Conservation (phyloP, 92 coral and sea anemone species). For the Zoanthus sociatus region DNA sequence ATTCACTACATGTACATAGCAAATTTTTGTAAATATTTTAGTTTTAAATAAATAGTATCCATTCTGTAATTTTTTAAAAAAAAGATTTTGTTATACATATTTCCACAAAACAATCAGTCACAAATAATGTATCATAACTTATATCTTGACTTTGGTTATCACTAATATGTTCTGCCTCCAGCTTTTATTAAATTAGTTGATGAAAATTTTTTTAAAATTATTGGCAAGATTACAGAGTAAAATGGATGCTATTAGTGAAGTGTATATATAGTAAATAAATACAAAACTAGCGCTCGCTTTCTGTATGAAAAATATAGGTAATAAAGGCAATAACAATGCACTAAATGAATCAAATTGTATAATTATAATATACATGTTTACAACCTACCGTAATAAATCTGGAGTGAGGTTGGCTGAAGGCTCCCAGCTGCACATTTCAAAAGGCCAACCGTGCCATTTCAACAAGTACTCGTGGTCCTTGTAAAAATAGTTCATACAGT, state of each 20-base stretch:
- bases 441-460: conserved; percentile 58
- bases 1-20: conserved; percentile 11
- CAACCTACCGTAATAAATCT: conserved; percentile 45
- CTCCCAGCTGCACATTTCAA: conserved; percentile 44
- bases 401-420: conserved; percentile 39
- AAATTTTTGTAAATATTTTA: conserved; percentile 6
- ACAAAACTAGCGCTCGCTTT: conserved; percentile 10
- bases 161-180: conserved; percentile 31
- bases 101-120: conserved; percentile 24
- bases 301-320: conserved; percentile 22
- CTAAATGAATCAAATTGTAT: conserved; percentile 9
- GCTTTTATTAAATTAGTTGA: neutral
- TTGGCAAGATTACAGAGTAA: conserved; percentile 28
- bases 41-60: conserved; percentile 16
- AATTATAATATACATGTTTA: neutral
- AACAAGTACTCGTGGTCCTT: conserved; percentile 49
- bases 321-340: conserved; percentile 3
- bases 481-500: neutral
- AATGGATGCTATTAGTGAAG: conserved; percentile 14
- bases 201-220: neutral
- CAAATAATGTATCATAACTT: conserved; percentile 11
- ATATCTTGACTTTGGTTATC: conserved; percentile 20
- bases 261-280: conserved; percentile 17
- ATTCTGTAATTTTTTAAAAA: neutral
- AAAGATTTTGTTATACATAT: neutral